phyloP scores from a whole-genome alignment of 1,140 invertebrate genomes.

The Proales similis region DNA sequence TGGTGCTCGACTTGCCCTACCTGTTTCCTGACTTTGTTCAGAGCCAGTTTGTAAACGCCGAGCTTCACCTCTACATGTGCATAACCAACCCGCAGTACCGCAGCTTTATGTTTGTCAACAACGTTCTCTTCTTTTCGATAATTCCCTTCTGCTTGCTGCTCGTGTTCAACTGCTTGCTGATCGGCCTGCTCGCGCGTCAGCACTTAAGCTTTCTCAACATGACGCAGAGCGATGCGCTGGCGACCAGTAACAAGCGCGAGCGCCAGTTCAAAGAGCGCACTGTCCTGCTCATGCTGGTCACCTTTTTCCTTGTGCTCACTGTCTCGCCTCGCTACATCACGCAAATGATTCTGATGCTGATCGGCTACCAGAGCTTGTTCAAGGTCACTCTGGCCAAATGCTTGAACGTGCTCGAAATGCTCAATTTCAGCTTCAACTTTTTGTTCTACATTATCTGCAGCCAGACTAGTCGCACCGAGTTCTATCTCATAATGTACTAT shows the following conservation, averaged over 20 bases:
- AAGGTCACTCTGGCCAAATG: constrained; percentile 13
- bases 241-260: constrained; percentile 19
- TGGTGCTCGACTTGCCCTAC: constrained; percentile 25
- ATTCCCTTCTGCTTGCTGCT: constrained; percentile 25
- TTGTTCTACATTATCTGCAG: constrained; percentile 34
- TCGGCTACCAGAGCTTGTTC: neutral
- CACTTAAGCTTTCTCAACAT: constrained; percentile 19
- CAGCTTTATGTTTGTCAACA: constrained; percentile 22
- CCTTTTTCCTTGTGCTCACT: constrained; percentile 33
- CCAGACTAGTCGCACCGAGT: constrained; percentile 24
- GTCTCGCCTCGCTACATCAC: constrained; percentile 34
- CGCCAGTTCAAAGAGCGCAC: constrained; percentile 35
- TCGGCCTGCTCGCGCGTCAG: constrained; percentile 16
- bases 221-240: neutral
- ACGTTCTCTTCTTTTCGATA: constrained; percentile 17
- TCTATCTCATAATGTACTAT: constrained; percentile 16
- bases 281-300: constrained; percentile 5
- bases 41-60: neutral
- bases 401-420: constrained; percentile 35
- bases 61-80: constrained; percentile 21
- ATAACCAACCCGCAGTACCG: neutral
- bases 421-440: constrained; percentile 35
- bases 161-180: constrained; percentile 28
- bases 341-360: neutral
- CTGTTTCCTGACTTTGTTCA: constrained; percentile 4